Conservation (phyloP, 35 echinoderm and acorn worm genomes). For the Lytechinus variegatus region DNA sequence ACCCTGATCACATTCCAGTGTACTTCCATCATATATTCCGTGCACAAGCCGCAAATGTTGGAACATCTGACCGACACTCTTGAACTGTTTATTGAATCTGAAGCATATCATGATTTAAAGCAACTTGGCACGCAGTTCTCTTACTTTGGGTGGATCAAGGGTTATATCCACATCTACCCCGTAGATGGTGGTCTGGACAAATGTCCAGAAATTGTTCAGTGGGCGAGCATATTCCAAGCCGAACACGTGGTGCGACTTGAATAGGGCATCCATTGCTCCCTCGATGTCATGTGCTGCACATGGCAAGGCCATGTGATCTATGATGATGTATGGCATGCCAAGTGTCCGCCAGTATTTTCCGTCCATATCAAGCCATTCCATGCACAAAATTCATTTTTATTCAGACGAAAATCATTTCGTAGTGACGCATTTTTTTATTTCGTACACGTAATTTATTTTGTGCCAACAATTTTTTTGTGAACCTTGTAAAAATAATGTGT, state of each 20-base stretch:
- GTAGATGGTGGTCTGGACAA: neutral
- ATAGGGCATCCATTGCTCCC: slow-evolving; percentile 55
- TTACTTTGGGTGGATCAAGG: neutral
- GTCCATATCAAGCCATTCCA: no score
- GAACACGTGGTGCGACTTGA: slow-evolving; percentile 56
- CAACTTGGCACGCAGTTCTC: neutral
- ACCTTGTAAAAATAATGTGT: no score
- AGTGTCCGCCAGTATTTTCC: no score
- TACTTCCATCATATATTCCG: slow-evolving; percentile 53
- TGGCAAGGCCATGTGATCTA: no score
- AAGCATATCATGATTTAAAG: slow-evolving; percentile 43
- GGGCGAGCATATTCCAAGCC: slow-evolving; percentile 46
- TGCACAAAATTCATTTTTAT: no score
- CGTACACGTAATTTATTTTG: no score
- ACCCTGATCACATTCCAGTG: slow-evolving; percentile 34
- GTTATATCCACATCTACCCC: neutral
- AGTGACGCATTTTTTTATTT: no score
- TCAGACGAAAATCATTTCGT: no score
- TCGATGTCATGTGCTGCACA: neutral
- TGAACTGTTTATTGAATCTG: slow-evolving; percentile 36
- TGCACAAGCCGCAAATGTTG: slow-evolving; percentile 42
- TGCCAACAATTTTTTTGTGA: no score
- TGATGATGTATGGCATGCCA: no score
- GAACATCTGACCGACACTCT: neutral
- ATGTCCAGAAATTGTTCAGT: neutral